These are phyloP conservation scores for Yponomeuta malinellus DNA, from an alignment of 2,888 invertebrate genomes.

Conservation along the genomic window DNA sequence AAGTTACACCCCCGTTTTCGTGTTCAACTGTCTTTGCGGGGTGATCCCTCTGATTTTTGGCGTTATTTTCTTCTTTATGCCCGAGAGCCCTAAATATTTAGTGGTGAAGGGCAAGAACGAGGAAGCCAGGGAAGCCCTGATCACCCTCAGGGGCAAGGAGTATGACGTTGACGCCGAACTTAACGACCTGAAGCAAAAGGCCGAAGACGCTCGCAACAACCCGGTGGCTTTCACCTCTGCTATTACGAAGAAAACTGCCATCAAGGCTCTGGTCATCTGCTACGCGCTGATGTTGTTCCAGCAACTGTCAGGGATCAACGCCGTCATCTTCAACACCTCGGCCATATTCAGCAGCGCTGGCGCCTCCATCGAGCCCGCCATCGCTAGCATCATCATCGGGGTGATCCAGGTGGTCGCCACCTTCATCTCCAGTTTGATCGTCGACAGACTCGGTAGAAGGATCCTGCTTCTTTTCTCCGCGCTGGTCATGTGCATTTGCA, in stretches of 20 bases:
- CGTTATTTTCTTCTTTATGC: constrained; percentile 85
- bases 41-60: constrained; percentile 82
- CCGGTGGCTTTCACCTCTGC: constrained; percentile 73
- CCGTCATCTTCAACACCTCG: constrained; percentile 86
- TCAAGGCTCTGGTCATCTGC: constrained; percentile 81
- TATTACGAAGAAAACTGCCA: constrained; percentile 77
- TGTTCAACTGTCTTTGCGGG: constrained; percentile 80
- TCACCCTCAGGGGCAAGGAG: constrained; percentile 82
- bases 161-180: constrained; percentile 82
- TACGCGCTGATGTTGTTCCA: constrained; percentile 92
- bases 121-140: constrained; percentile 81
- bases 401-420: constrained; percentile 87
- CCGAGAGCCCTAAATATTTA: constrained; percentile 88
- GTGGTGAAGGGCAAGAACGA: constrained; percentile 78
- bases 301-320: constrained; percentile 89
- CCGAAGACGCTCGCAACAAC: constrained; percentile 69
- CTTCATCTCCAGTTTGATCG: constrained; percentile 82
- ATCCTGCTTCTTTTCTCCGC: constrained; percentile 84
- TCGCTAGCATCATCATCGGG: constrained; percentile 88
- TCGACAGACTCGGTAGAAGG: constrained; percentile 88
- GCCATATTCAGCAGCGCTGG: constrained; percentile 83
- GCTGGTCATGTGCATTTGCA: constrained; percentile 80
- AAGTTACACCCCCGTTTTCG: constrained; percentile 69
- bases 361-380: constrained; percentile 70
- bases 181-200: constrained; percentile 72